These are phyloP conservation scores for Plumapathes pennacea DNA, from an alignment of 92 coral and sea anemone genomes.

Conservation along the genomic window DNA sequence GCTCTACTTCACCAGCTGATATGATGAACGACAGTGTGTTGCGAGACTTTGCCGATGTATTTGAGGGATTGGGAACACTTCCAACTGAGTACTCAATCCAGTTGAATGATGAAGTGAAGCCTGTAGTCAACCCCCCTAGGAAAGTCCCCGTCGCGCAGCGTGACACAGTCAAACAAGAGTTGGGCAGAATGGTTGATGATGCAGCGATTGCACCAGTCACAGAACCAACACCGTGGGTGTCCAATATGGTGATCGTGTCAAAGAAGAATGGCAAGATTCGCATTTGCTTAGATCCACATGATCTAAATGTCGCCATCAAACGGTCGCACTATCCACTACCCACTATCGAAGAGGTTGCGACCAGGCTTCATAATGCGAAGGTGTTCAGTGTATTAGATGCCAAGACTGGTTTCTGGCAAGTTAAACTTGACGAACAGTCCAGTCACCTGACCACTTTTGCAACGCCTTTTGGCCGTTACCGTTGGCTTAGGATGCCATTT, in stretches of 20 bases:
- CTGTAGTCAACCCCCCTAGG: too few species aligned
- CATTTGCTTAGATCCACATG: constrained; percentile 27
- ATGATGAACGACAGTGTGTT: too few species aligned
- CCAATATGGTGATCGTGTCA: constrained; percentile 15
- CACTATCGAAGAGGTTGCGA: constrained; percentile 31
- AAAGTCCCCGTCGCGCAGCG: too few species aligned
- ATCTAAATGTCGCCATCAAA: constrained; percentile 22
- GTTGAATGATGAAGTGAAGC: too few species aligned
- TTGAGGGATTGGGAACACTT: too few species aligned
- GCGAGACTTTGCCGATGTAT: too few species aligned
- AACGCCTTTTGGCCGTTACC: constrained; percentile 43
- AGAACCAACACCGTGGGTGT: too few species aligned
- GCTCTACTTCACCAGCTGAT: too few species aligned
- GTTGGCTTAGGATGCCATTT: constrained; percentile 42
- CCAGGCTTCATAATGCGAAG: constrained; percentile 18
- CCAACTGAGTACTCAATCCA: too few species aligned
- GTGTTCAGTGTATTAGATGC: constrained; percentile 36
- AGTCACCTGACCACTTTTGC: constrained; percentile 24
- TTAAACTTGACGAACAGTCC: constrained; percentile 28
- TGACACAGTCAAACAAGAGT: too few species aligned
- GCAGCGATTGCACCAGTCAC: too few species aligned
- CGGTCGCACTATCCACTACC: constrained; percentile 34
- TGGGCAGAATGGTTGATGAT: too few species aligned
- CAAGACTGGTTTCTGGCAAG: constrained; percentile 40
- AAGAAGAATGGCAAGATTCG: constrained; percentile 22